Evolutionary conservation across 2,888 invertebrate genomes (phyloP), one percentile per base, ranked within the genome.

Genomic region (Cosmia trapezina): DNA sequence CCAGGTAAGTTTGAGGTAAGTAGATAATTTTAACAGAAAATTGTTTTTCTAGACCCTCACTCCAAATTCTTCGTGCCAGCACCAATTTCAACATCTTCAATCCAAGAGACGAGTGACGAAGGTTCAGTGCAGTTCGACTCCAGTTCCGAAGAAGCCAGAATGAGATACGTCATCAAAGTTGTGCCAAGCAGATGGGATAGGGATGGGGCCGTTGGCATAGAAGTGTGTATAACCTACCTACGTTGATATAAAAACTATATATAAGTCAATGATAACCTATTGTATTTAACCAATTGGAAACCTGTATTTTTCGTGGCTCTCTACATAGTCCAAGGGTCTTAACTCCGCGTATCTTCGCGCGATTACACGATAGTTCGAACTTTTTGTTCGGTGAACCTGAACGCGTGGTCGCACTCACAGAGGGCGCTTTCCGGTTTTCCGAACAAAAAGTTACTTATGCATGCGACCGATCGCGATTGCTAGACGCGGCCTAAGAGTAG

Each of bases 61-160:
- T 83, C 89, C 2, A 95, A 95, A 73, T 93, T 96, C 86, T 95
- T 93, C 88, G 93, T 95, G 57, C 91, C 94, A 22, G 91, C 94
- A 8, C 94, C 95, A 3, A 90, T 92, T n/a, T 60, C 88, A 11
- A 86, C 88, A 9, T 90, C 93, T 0, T 95, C 95, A 0, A 88
- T 92, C 3, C 96, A 96, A 82, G 96, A 96, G 68, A 94, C 94
- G 3, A 96, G 96, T 71, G 95, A 96, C 51, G 96, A 96, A 76
- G 92, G 94, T 0, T 95, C 95, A 0, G 88, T 94, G 0, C 95
- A 95, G 77, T 94, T 95, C 47, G 96, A 96, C 84, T 96, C 95
- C 5, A 95, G 95, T 61, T 96, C 96, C 0, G 96, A 96, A 74
- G 96, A 96, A 83, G 83, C 94, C 0, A 91, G 91, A 81, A 90